Base-by-base conservation (phyloP, 2,113 vertebrate genomes). In the Brachyhypopomus gauderio region DNA sequence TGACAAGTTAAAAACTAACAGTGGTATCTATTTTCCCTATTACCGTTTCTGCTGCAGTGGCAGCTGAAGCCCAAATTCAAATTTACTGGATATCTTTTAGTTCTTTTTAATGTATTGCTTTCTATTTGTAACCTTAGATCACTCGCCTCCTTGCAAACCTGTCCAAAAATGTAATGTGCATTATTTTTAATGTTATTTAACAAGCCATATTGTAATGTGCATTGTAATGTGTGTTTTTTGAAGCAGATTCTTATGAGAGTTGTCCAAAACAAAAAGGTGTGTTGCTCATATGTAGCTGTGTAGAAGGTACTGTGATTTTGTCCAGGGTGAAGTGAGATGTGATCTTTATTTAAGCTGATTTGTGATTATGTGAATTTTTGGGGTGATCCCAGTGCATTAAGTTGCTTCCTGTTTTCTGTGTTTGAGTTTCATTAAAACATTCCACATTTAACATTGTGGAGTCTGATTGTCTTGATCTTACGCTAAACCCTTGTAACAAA, bases 361-460 rank as follows among this genome's bases (percentile, higher is more conserved):
- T 84, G 58, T 77, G 75, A 77, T 77, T 16, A 3, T 75, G 66
- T 83, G 58, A 70, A 75, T 78, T 45, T 52, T 48, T 30, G 30
- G 22, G 58, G 62, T 79, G 52, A 66, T 59, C 36, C 64, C 7
- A 78, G 63, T 71, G 38, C 56, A 70, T 45, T 78, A 14, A 55
- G 19, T 78, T 76, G 27, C 62, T 79, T 62, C 64, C 76, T 79
- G 80, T 73, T 69, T 66, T 72, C 55, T 80, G 71, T 62, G 72
- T 76, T 79, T 64, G 48, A 79, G 48, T 82, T 67, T 77, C 72
- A 79, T 83, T 83, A 85, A 85, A 85, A 82, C 66, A 72, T 82
- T 58, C 76, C 56, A 78, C 45, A 81, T 64, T 72, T 48, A 14
- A 25, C 2, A 14, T 12, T 76, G n/a, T 79, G 59, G 12, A n/a